Evolutionary conservation across 2,113 vertebrate species (phyloP), one percentile per base, ranked within the genome.

Genomic region (Potamarius usumacintae): DNA sequence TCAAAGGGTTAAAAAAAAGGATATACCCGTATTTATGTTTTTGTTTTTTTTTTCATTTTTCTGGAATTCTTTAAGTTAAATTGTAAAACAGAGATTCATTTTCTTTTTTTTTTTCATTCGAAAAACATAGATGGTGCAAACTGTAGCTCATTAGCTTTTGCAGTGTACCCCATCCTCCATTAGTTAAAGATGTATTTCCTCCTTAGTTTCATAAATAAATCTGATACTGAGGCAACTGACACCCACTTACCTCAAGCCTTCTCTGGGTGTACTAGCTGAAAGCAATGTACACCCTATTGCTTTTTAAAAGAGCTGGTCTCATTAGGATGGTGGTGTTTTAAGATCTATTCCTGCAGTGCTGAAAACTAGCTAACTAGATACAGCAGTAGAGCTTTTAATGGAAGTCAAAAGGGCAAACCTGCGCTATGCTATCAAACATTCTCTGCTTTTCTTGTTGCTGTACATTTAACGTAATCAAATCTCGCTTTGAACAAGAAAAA

Each of bases 401-500:
- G 62, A 88, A 83, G 58, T 78, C 57, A 60, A 81, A 81, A 81
- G 79, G 57, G 15, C 52, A 88, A 85, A 88, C 69, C 57, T 67
- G 72, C 5, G 12, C 78, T 72, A 76, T 76, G 62, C 71, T 30
- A 30, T 48, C 62, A 78, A 53, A 83, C 1, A 77, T 65, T 65
- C 25, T 12, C 78, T 76, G 25, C 27, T 20, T 14, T 18, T 55
- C 10, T 9, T 67, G 30, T 25, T 82, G 30, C 53, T 6, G 8
- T 58, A 65, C 9, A 65, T 6, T 18, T 77, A 62, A 76, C 15
- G 11, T 12, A 63, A 63, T 18, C 4, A 15, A 53, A 62, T 52
- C 77, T 77, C 8, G 1, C 5, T 62, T 79, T 12, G 12, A 60
- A 18, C 8, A 80, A 79, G 82, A 74, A 25, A 63, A 81, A 55